A percentile compares a stretch with the other conserved stretches of the same genome.
Conservation (phyloP, 2,113 vertebrate species). For the Cochlearius cochlearius region DNA sequence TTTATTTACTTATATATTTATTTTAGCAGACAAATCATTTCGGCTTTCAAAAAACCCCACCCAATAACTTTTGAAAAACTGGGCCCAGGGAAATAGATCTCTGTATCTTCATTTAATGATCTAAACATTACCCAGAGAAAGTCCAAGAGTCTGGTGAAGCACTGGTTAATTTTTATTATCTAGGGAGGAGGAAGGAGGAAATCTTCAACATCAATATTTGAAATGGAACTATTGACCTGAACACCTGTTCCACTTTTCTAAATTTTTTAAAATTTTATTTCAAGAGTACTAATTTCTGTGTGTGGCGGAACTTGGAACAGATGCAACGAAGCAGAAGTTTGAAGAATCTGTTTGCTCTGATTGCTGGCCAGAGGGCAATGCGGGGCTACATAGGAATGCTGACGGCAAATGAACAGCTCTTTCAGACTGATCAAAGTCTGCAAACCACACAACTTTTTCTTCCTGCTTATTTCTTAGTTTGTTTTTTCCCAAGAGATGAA, state of each 20-base stretch:
- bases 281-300: conserved; percentile 60
- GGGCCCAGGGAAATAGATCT: background rate
- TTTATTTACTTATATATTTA: background rate
- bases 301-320: conserved; percentile 50
- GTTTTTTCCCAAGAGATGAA: background rate
- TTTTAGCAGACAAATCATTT: background rate
- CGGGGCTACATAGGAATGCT: background rate
- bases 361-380: conserved; percentile 59
- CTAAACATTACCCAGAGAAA: background rate
- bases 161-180: conserved; percentile 7
- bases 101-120: background rate
- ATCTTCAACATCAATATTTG: conserved; percentile 47
- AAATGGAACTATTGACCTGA: conserved; percentile 54
- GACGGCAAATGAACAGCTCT: conserved; percentile 5
- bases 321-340: conserved; percentile 47
- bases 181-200: background rate
- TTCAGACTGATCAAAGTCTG: conserved; percentile 1
- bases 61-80: background rate
- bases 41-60: background rate
- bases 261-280: background rate
- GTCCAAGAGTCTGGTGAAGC: background rate
- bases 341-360: conserved; percentile 58
- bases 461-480: background rate
- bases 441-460: background rate
- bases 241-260: conserved; percentile 46